Base-by-base conservation (phyloP, 2,797 vertebrate genomes). In the Malacoraja senta region DNA sequence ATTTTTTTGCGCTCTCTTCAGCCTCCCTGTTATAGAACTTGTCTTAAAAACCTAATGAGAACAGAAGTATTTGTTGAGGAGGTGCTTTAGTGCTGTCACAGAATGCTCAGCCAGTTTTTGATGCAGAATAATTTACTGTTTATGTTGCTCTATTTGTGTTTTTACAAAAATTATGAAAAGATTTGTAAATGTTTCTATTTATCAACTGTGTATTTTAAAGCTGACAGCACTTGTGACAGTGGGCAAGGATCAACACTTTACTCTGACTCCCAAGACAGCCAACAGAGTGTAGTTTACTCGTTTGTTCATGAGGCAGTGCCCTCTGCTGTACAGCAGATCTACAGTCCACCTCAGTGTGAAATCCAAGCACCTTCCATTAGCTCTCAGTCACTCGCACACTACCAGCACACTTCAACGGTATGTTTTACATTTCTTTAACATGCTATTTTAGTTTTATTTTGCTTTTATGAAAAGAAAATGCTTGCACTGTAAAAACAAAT, bases 181-280 rank as follows among this genome's bases (percentile, higher is more conserved):
- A 91, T 24, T 13, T 91, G 35, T 15, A 26, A 29, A 74, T 92
- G 7, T 91, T 74, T 4, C 17, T 76, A 92, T 76, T 53, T 53
- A 76, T 53, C 38, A 29, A 91, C 26, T 58, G 10, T 92, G 3
- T 92, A 15, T 92, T 76, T 92, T 92, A 76, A 96, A 99, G 98
- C 98, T 88, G 98, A 98, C 95, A 94, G 98, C 96, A 99, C 98
- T 0, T 97, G 98, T 72, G 99, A 99, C 96, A 99, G 99, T 35
- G 98, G 98, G 94, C 97, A 98, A 96, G 98, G 98, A 94, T 99
- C 98, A 61, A 98, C 98, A 0, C 98, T 99, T 93, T 99, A 98
- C 94, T 98, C 98, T 0, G 98, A 99, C 95, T 99, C 98, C 0
- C 98, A 98, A 95, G 98, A 98, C 97, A 99, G 98, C 96, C 98